Evolutionary conservation across 2,113 vertebrate species (phyloP).

Genomic region (Sciurus niger): DNA sequence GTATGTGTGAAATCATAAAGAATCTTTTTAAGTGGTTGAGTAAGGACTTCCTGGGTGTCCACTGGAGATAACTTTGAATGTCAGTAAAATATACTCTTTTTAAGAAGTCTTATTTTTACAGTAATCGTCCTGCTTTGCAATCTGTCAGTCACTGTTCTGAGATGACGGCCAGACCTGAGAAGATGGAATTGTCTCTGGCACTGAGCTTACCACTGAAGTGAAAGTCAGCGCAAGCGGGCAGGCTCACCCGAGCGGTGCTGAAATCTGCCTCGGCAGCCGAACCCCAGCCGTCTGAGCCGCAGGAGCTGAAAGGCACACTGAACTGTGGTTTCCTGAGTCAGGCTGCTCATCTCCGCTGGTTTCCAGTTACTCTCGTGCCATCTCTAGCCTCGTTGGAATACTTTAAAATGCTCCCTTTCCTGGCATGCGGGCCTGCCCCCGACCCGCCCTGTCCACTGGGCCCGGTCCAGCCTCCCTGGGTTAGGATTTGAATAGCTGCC

Average conservation of each 20-base stretch:
- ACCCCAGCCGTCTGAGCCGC: neutral
- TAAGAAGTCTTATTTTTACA: conserved; percentile 51
- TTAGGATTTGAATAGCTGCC: conserved; percentile 69
- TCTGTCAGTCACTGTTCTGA: neutral
- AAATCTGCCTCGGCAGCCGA: neutral
- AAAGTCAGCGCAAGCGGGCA: neutral
- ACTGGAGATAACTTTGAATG: neutral
- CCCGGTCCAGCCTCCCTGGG: conserved; percentile 24
- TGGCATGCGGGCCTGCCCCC: neutral
- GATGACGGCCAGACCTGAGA: neutral
- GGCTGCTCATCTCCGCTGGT: conserved; percentile 8
- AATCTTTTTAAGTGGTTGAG: neutral
- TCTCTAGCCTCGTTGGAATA: neutral
- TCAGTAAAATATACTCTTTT: neutral
- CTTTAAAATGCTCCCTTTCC: conserved; percentile 30
- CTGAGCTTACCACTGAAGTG: neutral
- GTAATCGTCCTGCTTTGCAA: neutral
- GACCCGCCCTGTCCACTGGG: conserved; percentile 45
- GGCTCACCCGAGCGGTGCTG: neutral
- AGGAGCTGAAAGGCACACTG: neutral
- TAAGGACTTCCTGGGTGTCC: neutral
- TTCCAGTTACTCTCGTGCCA: conserved; percentile 17
- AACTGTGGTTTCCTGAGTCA: conserved; percentile 47
- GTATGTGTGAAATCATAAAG: neutral
- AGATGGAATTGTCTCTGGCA: neutral